Base-by-base conservation (phyloP, 1,140 invertebrate genomes). In the Berghia stephanieae region DNA sequence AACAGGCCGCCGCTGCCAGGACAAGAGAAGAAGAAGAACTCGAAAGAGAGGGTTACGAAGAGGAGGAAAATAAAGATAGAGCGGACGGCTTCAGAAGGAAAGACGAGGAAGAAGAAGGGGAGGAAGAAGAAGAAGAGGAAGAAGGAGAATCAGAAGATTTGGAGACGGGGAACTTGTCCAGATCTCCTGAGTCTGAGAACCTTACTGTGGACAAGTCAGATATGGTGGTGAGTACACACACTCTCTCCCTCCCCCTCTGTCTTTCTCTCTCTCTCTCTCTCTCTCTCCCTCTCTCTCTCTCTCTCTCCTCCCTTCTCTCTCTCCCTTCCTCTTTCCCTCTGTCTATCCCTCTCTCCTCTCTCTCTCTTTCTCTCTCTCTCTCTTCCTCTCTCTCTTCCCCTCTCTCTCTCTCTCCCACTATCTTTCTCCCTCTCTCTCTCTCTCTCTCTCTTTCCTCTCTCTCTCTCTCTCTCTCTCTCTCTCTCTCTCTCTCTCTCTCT, bases 171-270 rank as follows among this genome's bases (percentile, higher is more conserved):
- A 8, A 57, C 10, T 31, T 27, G 55, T 6, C 34, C n/a, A 57
- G 21, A n/a, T 31, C 6, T 8, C 21, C 55, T n/a, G n/a, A 27
- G 36, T 36, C 18, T 0, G 31, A 74, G 36, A 36, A 10, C 18
- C 36, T 43, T 24, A 43, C 38, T 34, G 73, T 6, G 57, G 73
- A 75, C 38, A 75, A 75, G 73, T 4, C 73, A 57, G 73, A 75
- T 43, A 75, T 75, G 73, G 73, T 75, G 73, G 73, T 75, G 42
- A 63, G 73, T 75, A 34, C 21, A 8, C 10, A 21, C 2, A 21
- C 1, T 67, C 31, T 67, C 36, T 36, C 13, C 36, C 38, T 27
- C 38, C 16, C 67, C 0, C 38, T 27, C 67, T 43, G 4, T 3
- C 67, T 43, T 16, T 69, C 67, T 43, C 0, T 69, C 13, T 43